Conservation (phyloP, 2,113 vertebrate genomes). For the Boulengeromyrus knoepffleri region DNA sequence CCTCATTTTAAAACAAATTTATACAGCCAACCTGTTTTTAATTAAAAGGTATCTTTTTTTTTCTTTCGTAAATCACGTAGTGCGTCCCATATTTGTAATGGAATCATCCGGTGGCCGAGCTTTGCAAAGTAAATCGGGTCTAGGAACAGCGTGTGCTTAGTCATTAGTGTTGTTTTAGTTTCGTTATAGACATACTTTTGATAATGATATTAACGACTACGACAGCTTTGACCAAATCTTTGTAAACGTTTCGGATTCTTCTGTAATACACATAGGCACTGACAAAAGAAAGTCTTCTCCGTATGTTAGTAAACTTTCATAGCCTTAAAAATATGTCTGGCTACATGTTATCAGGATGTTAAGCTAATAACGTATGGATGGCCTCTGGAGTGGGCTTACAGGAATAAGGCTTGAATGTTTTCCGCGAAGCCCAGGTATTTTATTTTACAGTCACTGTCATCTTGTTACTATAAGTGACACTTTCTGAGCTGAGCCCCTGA, state of each 20-base stretch:
- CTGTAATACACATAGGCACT: not conserved
- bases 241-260: not conserved
- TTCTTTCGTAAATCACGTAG: not conserved
- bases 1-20: not conserved
- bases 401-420: not conserved
- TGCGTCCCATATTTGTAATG: not conserved
- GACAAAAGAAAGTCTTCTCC: not conserved
- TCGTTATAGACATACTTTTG: not conserved
- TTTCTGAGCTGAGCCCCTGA: not conserved
- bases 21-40: not conserved
- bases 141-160: not conserved
- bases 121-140: conserved; percentile 14
- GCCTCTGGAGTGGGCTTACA: not conserved
- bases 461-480: not conserved
- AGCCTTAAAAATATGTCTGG: not conserved
- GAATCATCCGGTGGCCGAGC: conserved; percentile 15
- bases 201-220: not conserved
- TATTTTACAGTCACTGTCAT: not conserved
- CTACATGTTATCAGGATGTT: not conserved
- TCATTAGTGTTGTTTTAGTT: not conserved
- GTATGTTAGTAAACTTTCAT: not conserved
- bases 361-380: not conserved
- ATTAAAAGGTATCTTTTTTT: not conserved
- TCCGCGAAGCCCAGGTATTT: not conserved
- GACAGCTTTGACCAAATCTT: not conserved